Conservation (phyloP, 1,140 invertebrate genomes). For the Popillia japonica region DNA sequence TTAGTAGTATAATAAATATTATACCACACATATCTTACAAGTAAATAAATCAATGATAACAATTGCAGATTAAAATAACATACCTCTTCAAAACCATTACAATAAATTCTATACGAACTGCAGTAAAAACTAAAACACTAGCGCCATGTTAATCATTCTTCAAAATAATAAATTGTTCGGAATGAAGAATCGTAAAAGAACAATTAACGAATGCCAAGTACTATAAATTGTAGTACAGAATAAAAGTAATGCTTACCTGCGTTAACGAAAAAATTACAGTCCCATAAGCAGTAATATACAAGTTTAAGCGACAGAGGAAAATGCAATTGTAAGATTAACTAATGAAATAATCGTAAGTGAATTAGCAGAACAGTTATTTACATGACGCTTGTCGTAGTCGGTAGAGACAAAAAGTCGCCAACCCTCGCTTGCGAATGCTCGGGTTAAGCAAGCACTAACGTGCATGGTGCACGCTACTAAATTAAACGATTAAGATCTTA, state of each 20-base stretch:
- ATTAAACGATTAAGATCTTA: constrained; percentile 38
- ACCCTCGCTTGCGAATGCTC: not conserved
- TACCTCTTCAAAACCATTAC: not conserved
- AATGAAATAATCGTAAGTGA: constrained; percentile 12
- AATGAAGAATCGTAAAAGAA: not conserved
- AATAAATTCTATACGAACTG: not conserved
- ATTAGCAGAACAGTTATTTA: constrained; percentile 29
- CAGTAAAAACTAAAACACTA: too few species aligned
- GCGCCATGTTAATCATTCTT: not conserved
- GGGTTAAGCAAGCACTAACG: not conserved
- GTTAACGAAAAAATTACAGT: not conserved
- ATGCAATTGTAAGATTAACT: constrained; percentile 18
- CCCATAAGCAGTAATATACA: not conserved
- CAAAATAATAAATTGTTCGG: not conserved
- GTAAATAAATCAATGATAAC: not conserved
- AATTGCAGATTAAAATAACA: not conserved
- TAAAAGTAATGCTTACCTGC: too few species aligned
- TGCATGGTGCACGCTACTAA: constrained; percentile 36
- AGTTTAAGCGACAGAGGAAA: not conserved
- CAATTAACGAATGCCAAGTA: not conserved
- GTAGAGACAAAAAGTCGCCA: not conserved
- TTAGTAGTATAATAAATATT: too few species aligned
- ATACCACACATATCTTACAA: too few species aligned
- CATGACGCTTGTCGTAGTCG: not conserved
- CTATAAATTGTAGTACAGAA: not conserved